phyloP scores from a whole-genome alignment of 2,888 invertebrate genomes.

The Cryptus viduatorius region DNA sequence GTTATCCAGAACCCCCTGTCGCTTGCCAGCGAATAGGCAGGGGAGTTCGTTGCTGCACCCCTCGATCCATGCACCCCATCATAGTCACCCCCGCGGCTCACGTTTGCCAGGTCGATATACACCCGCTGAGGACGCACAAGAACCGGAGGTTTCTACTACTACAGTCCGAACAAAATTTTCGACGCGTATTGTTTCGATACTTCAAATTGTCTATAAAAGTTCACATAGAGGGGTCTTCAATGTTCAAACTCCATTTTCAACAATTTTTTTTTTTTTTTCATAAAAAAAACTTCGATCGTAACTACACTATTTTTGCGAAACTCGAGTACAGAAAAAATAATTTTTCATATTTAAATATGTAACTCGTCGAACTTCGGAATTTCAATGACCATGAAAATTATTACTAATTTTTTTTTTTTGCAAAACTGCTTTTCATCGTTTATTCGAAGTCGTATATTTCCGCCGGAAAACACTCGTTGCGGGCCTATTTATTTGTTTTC shows the following conservation, averaged over 20 bases:
- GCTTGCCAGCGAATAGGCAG: slow-evolving; percentile 67
- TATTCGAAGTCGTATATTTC: too few species aligned
- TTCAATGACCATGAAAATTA: too few species aligned
- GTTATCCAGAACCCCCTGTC: slow-evolving; percentile 64
- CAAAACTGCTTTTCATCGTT: too few species aligned
- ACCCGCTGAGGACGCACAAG: slow-evolving; percentile 69
- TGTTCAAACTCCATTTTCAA: background rate
- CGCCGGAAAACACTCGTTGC: too few species aligned
- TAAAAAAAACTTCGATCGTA: background rate
- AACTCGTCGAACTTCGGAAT: background rate
- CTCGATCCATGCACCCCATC: slow-evolving; percentile 76
- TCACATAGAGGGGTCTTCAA: background rate
- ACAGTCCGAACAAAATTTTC: slow-evolving; percentile 62
- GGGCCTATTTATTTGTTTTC: too few species aligned
- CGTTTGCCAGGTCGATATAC: slow-evolving; percentile 80
- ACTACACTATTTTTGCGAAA: background rate
- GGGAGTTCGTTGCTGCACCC: slow-evolving; percentile 71
- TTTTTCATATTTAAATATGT: background rate
- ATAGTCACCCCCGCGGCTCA: slow-evolving; percentile 67
- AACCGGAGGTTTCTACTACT: slow-evolving; percentile 53
- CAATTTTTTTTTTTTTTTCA: background rate
- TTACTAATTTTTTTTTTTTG: too few species aligned
- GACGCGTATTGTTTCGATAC: slow-evolving; percentile 4
- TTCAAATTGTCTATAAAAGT: slow-evolving; percentile 6
- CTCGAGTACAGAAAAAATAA: background rate